Percentiles rank a stretch among this genome's conserved stretches.
These are phyloP conservation scores for Perccottus glenii DNA, from an alignment of 2,113 vertebrate species.

Conservation along the genomic window DNA sequence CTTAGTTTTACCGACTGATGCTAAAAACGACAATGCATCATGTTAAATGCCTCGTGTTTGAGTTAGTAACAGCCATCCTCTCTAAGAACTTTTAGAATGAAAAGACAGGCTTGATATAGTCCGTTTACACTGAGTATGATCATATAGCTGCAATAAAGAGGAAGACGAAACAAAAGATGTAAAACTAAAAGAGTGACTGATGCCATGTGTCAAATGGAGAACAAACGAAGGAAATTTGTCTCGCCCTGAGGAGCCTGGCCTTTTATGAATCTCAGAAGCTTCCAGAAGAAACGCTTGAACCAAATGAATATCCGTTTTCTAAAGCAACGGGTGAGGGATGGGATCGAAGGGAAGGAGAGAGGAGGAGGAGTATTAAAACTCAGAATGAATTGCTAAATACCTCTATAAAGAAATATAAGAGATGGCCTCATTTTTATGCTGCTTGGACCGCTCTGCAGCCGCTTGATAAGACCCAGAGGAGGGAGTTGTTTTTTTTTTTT, in stretches of 20 bases:
- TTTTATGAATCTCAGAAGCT: slow-evolving; percentile 62
- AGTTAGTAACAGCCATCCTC: no score
- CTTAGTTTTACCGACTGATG: no score
- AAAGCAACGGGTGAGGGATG: slow-evolving; percentile 52
- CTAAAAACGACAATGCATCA: no score
- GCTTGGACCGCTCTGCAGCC: slow-evolving; percentile 72
- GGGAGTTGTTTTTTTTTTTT: slow-evolving; percentile 32
- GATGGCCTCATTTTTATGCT: slow-evolving; percentile 76
- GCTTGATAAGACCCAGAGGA: slow-evolving; percentile 76
- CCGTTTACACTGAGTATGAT: background rate
- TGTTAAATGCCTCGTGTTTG: no score
- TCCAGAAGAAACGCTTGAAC: slow-evolving; percentile 42
- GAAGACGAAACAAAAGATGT: slow-evolving; percentile 37
- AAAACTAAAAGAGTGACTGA: slow-evolving; percentile 29
- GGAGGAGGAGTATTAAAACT: slow-evolving; percentile 72
- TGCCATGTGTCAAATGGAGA: slow-evolving; percentile 46
- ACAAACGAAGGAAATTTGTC: slow-evolving; percentile 65
- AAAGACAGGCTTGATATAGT: background rate
- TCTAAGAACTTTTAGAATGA: background rate
- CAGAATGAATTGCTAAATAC: slow-evolving; percentile 84
- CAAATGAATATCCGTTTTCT: slow-evolving; percentile 73
- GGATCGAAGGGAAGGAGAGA: slow-evolving; percentile 27
- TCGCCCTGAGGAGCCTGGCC: slow-evolving; percentile 56
- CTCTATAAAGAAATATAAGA: slow-evolving; percentile 82
- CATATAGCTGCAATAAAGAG: slow-evolving; percentile 19